Evolutionary conservation across 1,140 invertebrate genomes (phyloP).

Genomic region (Cylas formicarius): DNA sequence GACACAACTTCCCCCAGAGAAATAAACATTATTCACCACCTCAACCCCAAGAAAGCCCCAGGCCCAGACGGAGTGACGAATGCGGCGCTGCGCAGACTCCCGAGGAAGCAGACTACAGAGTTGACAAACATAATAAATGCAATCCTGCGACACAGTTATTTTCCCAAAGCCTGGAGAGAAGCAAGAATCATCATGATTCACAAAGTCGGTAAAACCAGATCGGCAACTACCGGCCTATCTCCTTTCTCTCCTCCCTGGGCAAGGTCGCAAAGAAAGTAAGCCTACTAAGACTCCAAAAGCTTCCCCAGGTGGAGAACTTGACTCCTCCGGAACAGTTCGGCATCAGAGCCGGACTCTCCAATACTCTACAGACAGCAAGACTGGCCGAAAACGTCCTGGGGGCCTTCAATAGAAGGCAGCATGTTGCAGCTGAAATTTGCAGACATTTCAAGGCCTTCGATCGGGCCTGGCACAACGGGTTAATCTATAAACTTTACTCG

Average conservation of each 20-base stretch:
- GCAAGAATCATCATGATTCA: slow-evolving; percentile 36
- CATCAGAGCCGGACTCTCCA: slow-evolving; percentile 19
- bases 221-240: slow-evolving; percentile 36
- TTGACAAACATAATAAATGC: slow-evolving; percentile 16
- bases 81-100: slow-evolving; percentile 23
- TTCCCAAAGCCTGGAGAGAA: slow-evolving; percentile 33
- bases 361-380: slow-evolving; percentile 24
- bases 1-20: neutral
- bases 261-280: slow-evolving; percentile 36
- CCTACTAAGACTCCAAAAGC: slow-evolving; percentile 11
- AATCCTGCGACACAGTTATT: slow-evolving; percentile 11
- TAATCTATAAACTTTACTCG: slow-evolving; percentile 28
- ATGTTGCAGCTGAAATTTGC: slow-evolving; percentile 4
- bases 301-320: slow-evolving; percentile 31
- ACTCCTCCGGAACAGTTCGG: slow-evolving; percentile 26
- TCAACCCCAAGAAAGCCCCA: slow-evolving; percentile 21
- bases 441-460: slow-evolving; percentile 33
- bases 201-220: slow-evolving; percentile 39
- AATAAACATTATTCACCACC: slow-evolving; percentile 2
- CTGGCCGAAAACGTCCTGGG: slow-evolving; percentile 10
- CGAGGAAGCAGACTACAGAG: slow-evolving; percentile 14
- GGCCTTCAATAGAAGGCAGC: slow-evolving; percentile 6
- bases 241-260: slow-evolving; percentile 32
- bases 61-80: slow-evolving; percentile 29
- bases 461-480: slow-evolving; percentile 30